Evolutionary conservation across 2,797 vertebrate genomes (phyloP).

Genomic region (Oophaga sylvatica): DNA sequence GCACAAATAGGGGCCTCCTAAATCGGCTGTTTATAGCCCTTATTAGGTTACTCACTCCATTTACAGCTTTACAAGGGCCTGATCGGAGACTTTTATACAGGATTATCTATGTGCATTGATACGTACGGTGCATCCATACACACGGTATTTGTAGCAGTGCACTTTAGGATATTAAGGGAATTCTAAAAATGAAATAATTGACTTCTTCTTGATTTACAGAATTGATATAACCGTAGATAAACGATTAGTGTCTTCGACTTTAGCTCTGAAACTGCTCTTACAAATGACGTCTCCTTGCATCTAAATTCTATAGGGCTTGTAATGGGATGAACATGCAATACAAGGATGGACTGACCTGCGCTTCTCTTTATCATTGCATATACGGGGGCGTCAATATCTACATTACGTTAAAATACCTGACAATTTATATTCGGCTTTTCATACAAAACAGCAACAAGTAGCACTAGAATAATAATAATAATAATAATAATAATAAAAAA

Average conservation of each 20-base stretch:
- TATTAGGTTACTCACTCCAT: not conserved
- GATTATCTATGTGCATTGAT: not conserved
- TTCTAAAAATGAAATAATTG: not conserved
- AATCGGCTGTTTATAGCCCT: not conserved
- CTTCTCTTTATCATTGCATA: not conserved
- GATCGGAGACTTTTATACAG: not conserved
- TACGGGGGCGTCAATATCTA: not conserved
- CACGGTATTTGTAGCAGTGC: not conserved
- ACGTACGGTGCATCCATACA: not conserved
- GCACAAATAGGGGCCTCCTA: not conserved
- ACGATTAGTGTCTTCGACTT: not conserved
- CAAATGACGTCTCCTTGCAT: not conserved
- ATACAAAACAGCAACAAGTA: not conserved
- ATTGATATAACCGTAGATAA: not conserved
- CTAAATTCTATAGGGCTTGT: not conserved
- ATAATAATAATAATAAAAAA: not conserved
- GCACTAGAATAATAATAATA: slow-evolving; percentile 5
- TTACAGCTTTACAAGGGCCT: not conserved
- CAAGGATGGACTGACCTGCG: not conserved
- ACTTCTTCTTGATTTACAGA: not conserved
- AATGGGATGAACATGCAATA: not conserved
- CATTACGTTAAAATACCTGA: slow-evolving; percentile 28
- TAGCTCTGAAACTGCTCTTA: not conserved
- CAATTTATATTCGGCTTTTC: slow-evolving; percentile 1
- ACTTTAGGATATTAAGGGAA: not conserved